A percentile compares a stretch with the other conserved stretches of the same genome.
These are phyloP conservation scores for Endomychus coccineus DNA, from an alignment of 2,888 invertebrate species.

Conservation along the genomic window DNA sequence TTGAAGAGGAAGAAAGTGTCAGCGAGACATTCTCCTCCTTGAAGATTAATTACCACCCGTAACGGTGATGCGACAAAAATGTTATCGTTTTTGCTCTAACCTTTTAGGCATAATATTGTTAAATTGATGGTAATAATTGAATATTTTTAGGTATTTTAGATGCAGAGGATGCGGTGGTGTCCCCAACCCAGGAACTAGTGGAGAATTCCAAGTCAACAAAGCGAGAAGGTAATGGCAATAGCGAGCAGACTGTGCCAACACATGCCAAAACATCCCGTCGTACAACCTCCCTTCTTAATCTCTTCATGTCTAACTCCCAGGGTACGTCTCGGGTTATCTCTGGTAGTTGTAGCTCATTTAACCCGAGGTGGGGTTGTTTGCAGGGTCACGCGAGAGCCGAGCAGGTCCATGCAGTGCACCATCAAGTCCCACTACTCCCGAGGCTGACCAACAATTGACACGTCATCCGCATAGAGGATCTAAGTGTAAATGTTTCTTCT, in stretches of 20 bases:
- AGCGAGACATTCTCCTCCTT: too few relatives aligned
- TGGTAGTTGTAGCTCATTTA: constrained; percentile 23
- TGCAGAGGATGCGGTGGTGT: constrained; percentile 31
- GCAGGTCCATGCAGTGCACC: constrained; percentile 51
- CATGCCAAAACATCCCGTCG: constrained; percentile 78
- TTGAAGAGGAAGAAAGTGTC: too few relatives aligned
- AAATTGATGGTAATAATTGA: too few relatives aligned
- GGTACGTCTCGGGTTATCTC: constrained; percentile 50
- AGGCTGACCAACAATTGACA: constrained; percentile 55
- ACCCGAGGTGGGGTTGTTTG: constrained; percentile 66
- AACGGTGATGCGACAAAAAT: too few relatives aligned
- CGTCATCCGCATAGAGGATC: constrained; percentile 75
- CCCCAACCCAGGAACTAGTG: constrained; percentile 36
- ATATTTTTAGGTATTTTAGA: constrained; percentile 41
- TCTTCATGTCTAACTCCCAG: constrained; percentile 93
- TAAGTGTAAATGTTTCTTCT: constrained; percentile 55
- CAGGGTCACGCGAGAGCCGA: constrained; percentile 51
- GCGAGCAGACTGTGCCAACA: constrained; percentile 44
- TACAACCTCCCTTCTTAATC: constrained; percentile 89
- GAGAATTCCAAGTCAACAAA: constrained; percentile 51
- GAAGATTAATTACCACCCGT: too few relatives aligned
- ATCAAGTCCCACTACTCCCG: constrained; percentile 63
- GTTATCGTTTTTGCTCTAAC: too few relatives aligned
- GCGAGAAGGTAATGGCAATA: constrained; percentile 55
- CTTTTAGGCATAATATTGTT: too few relatives aligned